Conservation (phyloP, 2,113 vertebrate genomes). For the Mustela lutreola region DNA sequence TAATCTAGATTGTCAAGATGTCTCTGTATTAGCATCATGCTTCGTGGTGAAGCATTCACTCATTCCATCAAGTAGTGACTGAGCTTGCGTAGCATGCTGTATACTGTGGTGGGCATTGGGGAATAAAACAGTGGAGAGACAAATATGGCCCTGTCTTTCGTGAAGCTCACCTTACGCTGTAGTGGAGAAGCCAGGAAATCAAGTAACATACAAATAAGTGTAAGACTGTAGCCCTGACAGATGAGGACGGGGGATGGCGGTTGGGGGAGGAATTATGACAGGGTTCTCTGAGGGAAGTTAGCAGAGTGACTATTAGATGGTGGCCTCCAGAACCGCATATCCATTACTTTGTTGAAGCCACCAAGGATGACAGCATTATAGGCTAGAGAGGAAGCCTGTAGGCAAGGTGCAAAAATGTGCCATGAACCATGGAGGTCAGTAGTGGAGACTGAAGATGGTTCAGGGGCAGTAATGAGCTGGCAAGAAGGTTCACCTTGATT, state of each 20-base stretch:
- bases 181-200: neutral
- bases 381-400: neutral
- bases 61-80: neutral
- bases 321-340: neutral
- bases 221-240: neutral
- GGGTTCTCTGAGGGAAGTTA: neutral
- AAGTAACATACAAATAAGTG: neutral
- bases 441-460: neutral
- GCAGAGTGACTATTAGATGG: neutral
- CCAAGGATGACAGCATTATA: neutral
- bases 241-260: neutral
- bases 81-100: neutral
- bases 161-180: neutral
- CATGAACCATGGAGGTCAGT: neutral
- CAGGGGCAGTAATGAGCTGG: neutral
- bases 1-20: neutral
- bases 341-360: neutral
- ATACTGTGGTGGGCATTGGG: neutral
- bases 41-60: neutral
- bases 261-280: neutral
- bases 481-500: neutral
- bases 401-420: neutral
- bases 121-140: neutral
- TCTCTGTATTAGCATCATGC: neutral
- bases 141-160: neutral